These are phyloP conservation scores for Trachelus troglodyta DNA, from an alignment of 2,888 invertebrate species.

Conservation along the genomic window DNA sequence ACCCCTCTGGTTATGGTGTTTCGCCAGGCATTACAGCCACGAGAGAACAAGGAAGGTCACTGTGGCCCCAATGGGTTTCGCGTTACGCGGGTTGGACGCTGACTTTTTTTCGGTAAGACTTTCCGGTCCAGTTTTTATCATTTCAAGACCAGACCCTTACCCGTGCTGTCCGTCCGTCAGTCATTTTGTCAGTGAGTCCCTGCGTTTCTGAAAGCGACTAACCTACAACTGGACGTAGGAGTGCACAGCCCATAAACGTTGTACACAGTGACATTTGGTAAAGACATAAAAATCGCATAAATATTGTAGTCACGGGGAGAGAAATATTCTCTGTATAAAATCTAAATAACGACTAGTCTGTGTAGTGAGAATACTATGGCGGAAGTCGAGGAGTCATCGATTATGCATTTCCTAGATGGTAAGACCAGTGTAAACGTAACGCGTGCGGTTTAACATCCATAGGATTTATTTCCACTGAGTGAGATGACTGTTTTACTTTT, in stretches of 20 bases:
- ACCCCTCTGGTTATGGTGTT: neutral
- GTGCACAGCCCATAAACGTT: neutral
- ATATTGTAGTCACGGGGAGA: neutral
- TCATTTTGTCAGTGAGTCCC: neutral
- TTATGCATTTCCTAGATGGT: neutral
- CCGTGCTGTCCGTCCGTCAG: neutral
- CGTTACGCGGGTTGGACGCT: slow-evolving; percentile 24
- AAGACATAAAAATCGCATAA: neutral
- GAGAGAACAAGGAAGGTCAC: slow-evolving; percentile 37
- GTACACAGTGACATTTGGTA: neutral
- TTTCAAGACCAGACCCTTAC: neutral
- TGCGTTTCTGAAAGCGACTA: neutral
- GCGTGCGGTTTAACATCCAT: neutral
- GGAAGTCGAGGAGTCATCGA: neutral
- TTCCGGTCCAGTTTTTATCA: slow-evolving; percentile 52
- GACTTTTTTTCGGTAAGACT: slow-evolving; percentile 42
- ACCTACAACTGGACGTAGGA: neutral
- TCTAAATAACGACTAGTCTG: neutral
- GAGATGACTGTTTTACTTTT: neutral
- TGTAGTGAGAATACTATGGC: neutral
- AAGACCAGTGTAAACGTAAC: neutral
- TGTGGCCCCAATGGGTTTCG: slow-evolving; percentile 33
- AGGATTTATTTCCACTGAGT: neutral
- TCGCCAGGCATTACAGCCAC: slow-evolving; percentile 15
- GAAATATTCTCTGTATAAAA: neutral